Evolutionary conservation across 2,113 vertebrate species (phyloP), one percentile per base, ranked within the genome.

Genomic region (Puntigrus tetrazona): DNA sequence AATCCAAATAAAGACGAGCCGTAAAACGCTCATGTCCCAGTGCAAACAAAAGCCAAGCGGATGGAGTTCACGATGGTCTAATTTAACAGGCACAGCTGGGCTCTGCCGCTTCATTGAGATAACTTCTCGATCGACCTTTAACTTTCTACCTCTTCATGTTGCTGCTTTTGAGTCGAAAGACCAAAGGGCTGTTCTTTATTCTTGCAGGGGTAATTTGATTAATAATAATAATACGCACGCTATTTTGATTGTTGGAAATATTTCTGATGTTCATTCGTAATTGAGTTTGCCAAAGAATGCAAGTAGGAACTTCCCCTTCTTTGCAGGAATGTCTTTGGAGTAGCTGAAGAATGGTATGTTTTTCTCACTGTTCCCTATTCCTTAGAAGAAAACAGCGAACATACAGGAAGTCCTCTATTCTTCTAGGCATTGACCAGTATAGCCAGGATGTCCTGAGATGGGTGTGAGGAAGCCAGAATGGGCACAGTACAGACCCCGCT

Each of bases 371-470:
- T 69, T 47, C 69, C 50, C n/a, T 43, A 22, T 61, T 72, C 55
- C 78, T 84, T 61, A 57, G 4, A 72, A 79, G 47, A 84, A 50
- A 75, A 13, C 45, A 2, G 43, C 41, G 57, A 81, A 72, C 84
- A 57, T 81, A 88, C 89, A 88, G 91, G 91, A 93, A 89, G 81
- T 61, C 69, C 31, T 67, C 81, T 82, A 50, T 90, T 90, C 83
- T 89, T 87, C 75, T 55, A 76, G 31, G 59, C 74, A 43, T 45
- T 61, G 83, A 84, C n/a, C 31, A 84, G 75, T 73, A 52, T 77
- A 74, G 72, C 38, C 88, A 88, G 92, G 90, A 92, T 90, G 84
- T 91, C 85, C 85, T 81, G 78, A 85, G 86, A 87, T 52, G 73
- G 84, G 47, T 31, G 36, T 67, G 63, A 84, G 87, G 86, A 89